A percentile compares a stretch with the other conserved stretches of the same genome.
These are phyloP conservation scores for Temnothorax rugatulus DNA, from an alignment of 2,888 invertebrate species.

Conservation along the genomic window DNA sequence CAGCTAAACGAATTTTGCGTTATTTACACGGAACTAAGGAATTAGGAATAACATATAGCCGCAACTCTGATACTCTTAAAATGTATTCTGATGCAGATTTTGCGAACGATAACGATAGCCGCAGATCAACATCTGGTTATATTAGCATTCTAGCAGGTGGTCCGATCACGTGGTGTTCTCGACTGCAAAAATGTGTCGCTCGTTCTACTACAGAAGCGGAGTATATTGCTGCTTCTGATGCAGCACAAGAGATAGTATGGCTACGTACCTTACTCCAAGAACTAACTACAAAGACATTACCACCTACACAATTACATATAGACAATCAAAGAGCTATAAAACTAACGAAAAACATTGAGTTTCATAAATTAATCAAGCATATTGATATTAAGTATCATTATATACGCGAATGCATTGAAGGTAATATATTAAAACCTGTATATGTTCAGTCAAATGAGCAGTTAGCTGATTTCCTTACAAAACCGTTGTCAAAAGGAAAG, in stretches of 20 bases:
- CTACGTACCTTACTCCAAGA: neutral
- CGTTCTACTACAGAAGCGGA: constrained; percentile 24
- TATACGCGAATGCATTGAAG: too few relatives aligned
- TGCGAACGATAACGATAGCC: constrained; percentile 10
- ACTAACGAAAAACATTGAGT: too few relatives aligned
- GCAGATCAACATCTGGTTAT: constrained; percentile 12
- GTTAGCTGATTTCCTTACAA: too few relatives aligned
- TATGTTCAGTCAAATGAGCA: too few relatives aligned
- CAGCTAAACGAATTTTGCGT: neutral
- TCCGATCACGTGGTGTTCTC: constrained; percentile 12
- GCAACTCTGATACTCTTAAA: neutral
- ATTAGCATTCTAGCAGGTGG: neutral
- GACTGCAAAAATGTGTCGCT: constrained; percentile 11
- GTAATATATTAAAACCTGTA: too few relatives aligned
- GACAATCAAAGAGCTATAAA: too few relatives aligned
- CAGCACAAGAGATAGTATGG: neutral
- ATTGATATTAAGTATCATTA: too few relatives aligned
- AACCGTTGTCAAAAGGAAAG: too few relatives aligned
- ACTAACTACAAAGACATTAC: neutral
- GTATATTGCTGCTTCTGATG: constrained; percentile 24
- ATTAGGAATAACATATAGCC: constrained; percentile 12
- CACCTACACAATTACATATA: too few relatives aligned
- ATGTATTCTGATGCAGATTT: constrained; percentile 41
- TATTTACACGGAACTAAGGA: neutral
- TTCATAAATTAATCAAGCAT: too few relatives aligned